These are phyloP conservation scores for Microtus montanus DNA, from an alignment of 2,113 vertebrate genomes.

Conservation along the genomic window DNA sequence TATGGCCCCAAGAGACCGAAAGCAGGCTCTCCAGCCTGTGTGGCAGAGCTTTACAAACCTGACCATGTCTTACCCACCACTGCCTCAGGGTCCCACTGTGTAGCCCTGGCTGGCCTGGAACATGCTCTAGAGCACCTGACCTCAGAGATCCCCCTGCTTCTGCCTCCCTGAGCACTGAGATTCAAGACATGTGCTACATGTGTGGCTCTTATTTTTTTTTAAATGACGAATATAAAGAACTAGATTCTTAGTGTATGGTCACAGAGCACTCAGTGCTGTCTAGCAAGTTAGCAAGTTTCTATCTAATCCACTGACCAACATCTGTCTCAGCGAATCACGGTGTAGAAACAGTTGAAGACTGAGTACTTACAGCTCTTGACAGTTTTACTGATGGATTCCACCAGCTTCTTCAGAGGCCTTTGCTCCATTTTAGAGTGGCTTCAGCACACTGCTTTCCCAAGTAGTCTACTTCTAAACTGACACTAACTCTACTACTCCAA, in stretches of 20 bases:
- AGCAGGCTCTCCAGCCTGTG: neutral
- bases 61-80: too few relatives aligned
- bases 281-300: neutral
- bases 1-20: neutral
- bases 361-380: slow-evolving; percentile 90
- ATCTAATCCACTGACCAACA: neutral
- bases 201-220: neutral
- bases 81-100: too few relatives aligned
- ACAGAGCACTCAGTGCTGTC: neutral
- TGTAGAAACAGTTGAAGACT: neutral
- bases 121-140: neutral
- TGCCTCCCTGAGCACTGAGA: neutral
- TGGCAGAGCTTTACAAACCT: neutral
- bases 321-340: neutral
- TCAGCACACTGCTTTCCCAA: neutral
- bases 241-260: neutral
- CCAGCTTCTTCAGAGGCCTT: slow-evolving; percentile 83
- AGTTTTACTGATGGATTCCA: slow-evolving; percentile 85
- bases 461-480: neutral
- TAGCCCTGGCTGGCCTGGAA: neutral
- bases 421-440: slow-evolving; percentile 84
- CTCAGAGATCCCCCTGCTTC: neutral
- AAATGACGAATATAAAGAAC: slow-evolving; percentile 3
- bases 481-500: neutral
- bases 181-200: neutral